Conservation (phyloP, 2,888 invertebrate genomes). For the Poecilobothrus nobilitatus region DNA sequence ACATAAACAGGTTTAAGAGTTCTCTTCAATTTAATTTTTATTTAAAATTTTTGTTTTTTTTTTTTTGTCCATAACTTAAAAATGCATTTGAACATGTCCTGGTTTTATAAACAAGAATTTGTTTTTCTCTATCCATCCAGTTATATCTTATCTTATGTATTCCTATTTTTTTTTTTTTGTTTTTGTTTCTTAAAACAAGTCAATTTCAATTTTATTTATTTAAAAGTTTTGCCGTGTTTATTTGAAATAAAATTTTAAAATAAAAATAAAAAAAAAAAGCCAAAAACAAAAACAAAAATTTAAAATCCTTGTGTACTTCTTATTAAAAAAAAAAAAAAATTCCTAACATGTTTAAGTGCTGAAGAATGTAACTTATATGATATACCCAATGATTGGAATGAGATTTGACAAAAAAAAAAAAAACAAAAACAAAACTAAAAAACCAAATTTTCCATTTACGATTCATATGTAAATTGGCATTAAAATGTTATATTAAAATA, state of each 20-base stretch:
- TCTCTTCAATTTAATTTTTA: neutral
- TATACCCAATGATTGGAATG: too few species aligned
- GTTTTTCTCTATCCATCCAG: too few species aligned
- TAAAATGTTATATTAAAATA: neutral
- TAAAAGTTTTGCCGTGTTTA: neutral
- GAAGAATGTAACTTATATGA: too few species aligned
- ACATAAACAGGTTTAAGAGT: too few species aligned
- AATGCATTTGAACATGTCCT: neutral
- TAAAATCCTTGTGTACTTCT: too few species aligned
- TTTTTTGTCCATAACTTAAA: neutral
- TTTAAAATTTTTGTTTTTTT: neutral
- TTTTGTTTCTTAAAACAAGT: neutral
- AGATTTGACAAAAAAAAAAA: too few species aligned
- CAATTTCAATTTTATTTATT: neutral
- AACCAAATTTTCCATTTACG: neutral
- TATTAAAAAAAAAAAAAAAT: too few species aligned
- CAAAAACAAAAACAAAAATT: too few species aligned
- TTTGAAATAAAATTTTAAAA: neutral
- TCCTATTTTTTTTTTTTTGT: neutral
- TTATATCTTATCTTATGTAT: too few species aligned
- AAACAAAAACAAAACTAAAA: neutral
- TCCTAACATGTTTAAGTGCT: too few species aligned
- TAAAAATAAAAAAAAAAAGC: too few species aligned
- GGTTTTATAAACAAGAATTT: neutral
- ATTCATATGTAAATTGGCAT: neutral